Percentiles rank a stretch among this genome's conserved stretches.
Evolutionary conservation across 2,113 vertebrate species (phyloP).

Genomic region (Parotia lawesii): DNA sequence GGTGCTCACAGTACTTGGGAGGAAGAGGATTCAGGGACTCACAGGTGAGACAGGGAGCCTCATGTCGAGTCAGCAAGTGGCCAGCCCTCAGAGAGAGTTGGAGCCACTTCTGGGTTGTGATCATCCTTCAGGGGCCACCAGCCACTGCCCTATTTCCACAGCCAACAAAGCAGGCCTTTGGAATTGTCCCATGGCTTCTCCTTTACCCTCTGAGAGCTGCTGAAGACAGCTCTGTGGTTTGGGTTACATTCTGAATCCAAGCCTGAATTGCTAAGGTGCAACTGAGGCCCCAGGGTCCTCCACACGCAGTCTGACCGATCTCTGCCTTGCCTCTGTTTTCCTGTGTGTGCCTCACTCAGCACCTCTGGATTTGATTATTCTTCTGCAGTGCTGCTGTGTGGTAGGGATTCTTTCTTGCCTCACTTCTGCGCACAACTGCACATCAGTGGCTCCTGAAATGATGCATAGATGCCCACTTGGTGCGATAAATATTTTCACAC

Average conservation of each 20-base stretch:
- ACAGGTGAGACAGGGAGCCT: not conserved
- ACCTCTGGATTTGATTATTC: not conserved
- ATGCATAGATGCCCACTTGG: not conserved
- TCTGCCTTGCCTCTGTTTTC: not conserved
- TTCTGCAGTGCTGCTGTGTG: not conserved
- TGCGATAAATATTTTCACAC: not conserved
- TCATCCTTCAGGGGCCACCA: not conserved
- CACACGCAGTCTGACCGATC: fast-evolving
- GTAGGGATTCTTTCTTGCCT: not conserved
- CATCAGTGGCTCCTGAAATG: not conserved
- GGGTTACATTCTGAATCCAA: not conserved
- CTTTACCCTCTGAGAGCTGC: not conserved
- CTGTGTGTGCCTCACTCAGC: not conserved
- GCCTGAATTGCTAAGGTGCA: not conserved
- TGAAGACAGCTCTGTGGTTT: not conserved
- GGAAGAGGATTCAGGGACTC: not conserved
- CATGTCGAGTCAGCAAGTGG: fast-evolving
- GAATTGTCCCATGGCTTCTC: not conserved
- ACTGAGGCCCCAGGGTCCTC: not conserved
- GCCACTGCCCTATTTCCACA: not conserved
- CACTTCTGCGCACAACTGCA: not conserved
- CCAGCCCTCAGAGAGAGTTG: not conserved
- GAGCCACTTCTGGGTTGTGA: not conserved
- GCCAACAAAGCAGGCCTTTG: not conserved
- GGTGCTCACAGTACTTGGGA: not conserved